Evolutionary conservation across 2,113 vertebrate genomes (phyloP).

Genomic region (Melozone crissalis): DNA sequence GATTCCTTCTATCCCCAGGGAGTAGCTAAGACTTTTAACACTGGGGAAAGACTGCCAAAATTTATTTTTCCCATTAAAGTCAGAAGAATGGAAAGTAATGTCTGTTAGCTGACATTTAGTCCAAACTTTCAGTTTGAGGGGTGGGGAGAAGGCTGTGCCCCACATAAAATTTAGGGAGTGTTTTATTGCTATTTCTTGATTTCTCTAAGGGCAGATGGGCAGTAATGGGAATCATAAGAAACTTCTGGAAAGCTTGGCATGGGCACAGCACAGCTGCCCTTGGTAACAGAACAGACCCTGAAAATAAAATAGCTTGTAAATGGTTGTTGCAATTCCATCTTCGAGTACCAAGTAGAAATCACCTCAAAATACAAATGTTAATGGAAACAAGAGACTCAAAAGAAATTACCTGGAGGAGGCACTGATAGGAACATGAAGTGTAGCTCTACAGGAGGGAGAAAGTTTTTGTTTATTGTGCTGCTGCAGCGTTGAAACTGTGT

Average conservation of each 20-base stretch:
- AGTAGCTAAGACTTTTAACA: slow-evolving; percentile 63
- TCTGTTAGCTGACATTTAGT: slow-evolving; percentile 28
- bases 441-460: background rate
- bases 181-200: background rate
- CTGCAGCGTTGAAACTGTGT: background rate
- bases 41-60: slow-evolving; percentile 54
- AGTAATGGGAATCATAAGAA: background rate
- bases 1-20: slow-evolving; percentile 68
- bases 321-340: background rate
- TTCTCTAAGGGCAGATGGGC: background rate
- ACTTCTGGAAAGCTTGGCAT: background rate
- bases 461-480: background rate
- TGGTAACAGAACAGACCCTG: background rate
- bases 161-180: background rate
- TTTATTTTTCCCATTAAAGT: slow-evolving; percentile 68
- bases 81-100: background rate
- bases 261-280: background rate
- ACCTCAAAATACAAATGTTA: background rate
- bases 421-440: background rate
- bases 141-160: background rate
- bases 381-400: background rate
- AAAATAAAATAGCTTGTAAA: background rate
- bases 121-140: background rate
- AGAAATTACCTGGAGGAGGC: background rate
- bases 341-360: background rate